Base-by-base conservation (phyloP, 1,140 invertebrate species). In the Cepaea nemoralis region DNA sequence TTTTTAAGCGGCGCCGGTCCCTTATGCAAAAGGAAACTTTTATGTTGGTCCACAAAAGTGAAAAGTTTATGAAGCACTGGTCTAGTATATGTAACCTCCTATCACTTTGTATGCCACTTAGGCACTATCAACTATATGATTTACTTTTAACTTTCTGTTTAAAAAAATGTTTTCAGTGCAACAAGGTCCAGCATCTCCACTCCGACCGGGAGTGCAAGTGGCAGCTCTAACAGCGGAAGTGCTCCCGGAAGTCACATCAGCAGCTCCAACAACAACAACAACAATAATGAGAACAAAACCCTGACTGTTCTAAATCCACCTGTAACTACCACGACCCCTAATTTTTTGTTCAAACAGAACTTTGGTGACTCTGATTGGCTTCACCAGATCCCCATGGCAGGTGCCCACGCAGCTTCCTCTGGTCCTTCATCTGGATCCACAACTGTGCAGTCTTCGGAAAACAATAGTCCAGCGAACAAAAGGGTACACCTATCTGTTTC, bases 381-480 rank as follows among this genome's bases (percentile, higher is more conserved):
- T 22, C 42, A 66, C 16, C 80, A 84, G 55, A 59, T 81, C 67
- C 81, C 83, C 40, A 74, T 50, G 42, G 73, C 83, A 24, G 24
- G 84, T 27, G 82, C 81, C 12, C 71, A 82, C 42, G 55, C 81
- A n/a, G n/a, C n/a, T n/a, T 70, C 74, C 0, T 84, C 77, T n/a
- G 78, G 45, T 19, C 39, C 33, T 24, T 80, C 78, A 37, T 74
- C 82, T 16, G 85, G 81, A 48, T 73, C 82, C n/a, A 81, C 75
- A 12, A 85, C 84, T 0, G 77, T 82, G 45, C 55, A 73, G 48
- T 85, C 84, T 48, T 88, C 87, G 77, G 87, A 86, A 10, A 87
- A 87, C 27, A 89, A 84, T 83, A 89, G 88, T 77, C 89, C 89
- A 39, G 87, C 86, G 33, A 86, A 84, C 67, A 90, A 90, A 74